phyloP scores from a whole-genome alignment of 2,797 vertebrate species.

The Xiphorhynchus erythropygius region DNA sequence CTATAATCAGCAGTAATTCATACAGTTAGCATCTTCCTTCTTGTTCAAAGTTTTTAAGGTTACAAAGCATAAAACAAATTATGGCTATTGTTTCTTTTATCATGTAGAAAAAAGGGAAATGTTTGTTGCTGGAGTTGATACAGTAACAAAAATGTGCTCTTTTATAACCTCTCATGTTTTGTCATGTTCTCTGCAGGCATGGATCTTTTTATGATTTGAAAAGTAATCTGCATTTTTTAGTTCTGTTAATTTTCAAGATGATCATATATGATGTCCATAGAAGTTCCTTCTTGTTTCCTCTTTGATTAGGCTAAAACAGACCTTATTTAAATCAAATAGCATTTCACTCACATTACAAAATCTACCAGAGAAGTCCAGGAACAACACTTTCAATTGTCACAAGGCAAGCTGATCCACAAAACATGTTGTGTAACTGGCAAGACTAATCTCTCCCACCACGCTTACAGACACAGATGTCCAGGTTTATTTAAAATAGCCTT shows the following conservation, averaged over 20 bases:
- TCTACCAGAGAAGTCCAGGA: background rate
- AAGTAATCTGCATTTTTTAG: background rate
- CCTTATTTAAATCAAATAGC: background rate
- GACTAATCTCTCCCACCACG: slow-evolving; percentile 11
- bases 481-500: slow-evolving; percentile 39
- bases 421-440: background rate
- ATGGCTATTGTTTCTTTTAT: background rate
- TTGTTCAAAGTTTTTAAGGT: background rate
- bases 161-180: background rate
- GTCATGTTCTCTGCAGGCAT: background rate
- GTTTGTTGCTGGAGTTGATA: background rate
- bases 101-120: background rate
- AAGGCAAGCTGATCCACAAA: slow-evolving; percentile 4
- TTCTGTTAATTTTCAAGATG: background rate
- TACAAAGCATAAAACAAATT: background rate
- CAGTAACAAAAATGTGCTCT: background rate
- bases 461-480: slow-evolving; percentile 32
- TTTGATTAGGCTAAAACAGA: background rate
- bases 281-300: background rate
- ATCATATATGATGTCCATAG: background rate
- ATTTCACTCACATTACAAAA: background rate
- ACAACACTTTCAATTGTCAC: background rate
- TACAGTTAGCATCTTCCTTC: background rate
- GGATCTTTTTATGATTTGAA: background rate
- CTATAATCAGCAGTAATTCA: background rate